Base-by-base conservation (phyloP, 2,888 invertebrate species). In the Calameuta filiformis region DNA sequence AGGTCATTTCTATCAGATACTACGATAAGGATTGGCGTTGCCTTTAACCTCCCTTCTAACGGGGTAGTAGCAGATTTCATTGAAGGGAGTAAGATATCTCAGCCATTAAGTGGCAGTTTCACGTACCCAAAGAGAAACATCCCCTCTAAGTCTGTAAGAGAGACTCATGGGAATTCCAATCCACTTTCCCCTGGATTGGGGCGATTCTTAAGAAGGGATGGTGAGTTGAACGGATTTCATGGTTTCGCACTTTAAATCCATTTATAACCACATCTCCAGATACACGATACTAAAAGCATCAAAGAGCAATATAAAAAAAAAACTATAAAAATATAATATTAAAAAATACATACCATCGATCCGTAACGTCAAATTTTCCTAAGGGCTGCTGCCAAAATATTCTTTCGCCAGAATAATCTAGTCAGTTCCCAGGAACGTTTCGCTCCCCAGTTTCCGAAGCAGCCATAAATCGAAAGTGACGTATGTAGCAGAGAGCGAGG, bases 31-130 rank as follows among this genome's bases (percentile, higher is more conserved):
- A 15, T 23, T 9, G 23, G 9, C 56, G 9, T 9, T 56, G 56
- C 56, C 69, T 11, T 30, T n/a, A 80, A 80, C 79, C 79, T 80
- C 73, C 78, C 74, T 68, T 33, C 79, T 80, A 81, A 83, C 80
- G 80, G 81, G 81, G 79, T 79, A 77, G 80, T 78, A 80, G 78
- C 80, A 81, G 79, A 81, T 79, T 79, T 81, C 75, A 78, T 74
- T 75, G n/a, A 75, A 75, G 79, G 79, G 80, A 83, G 79, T 79
- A 77, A 80, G 77, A 81, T 77, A 79, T 76, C 79, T 79, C 76
- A 77, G 81, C 81, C 81, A 84, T 84, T 82, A 84, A 84, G 79
- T 76, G 81, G 81, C 81, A 80, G 83, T 84, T 81, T 81, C 77
- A 80, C 80, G 56, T 56, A 23, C 56, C 56, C 69, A 79, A 77